These are phyloP conservation scores for Silurus lanzhouensis DNA, from an alignment of 2,797 vertebrate genomes.

Conservation along the genomic window DNA sequence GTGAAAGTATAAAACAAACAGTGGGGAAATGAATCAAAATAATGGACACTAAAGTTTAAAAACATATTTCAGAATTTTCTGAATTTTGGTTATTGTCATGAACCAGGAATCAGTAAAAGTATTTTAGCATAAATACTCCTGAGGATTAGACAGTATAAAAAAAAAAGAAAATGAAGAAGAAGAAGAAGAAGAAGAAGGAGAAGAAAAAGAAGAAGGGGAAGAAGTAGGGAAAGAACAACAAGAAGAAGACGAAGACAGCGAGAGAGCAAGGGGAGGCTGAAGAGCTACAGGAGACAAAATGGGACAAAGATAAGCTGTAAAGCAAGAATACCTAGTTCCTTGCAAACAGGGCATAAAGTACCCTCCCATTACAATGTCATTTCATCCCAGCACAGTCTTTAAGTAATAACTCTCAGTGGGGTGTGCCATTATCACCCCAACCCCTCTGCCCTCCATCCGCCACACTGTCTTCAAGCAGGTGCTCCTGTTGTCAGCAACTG, in stretches of 20 bases:
- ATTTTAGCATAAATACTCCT: not conserved
- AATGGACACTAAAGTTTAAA: not conserved
- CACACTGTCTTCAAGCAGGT: slow-evolving; percentile 42
- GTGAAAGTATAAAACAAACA: not conserved
- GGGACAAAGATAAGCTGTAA: slow-evolving; percentile 40
- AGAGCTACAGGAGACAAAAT: slow-evolving; percentile 30
- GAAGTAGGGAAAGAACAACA: slow-evolving; percentile 33
- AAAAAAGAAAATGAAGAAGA: slow-evolving; percentile 49
- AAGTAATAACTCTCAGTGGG: slow-evolving; percentile 61
- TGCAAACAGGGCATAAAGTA: slow-evolving; percentile 53
- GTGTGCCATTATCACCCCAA: slow-evolving; percentile 56
- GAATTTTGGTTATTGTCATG: slow-evolving; percentile 15
- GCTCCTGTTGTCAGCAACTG: slow-evolving; percentile 54
- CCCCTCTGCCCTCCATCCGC: slow-evolving; percentile 48
- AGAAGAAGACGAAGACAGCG: slow-evolving; percentile 31
- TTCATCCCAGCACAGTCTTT: slow-evolving; percentile 60
- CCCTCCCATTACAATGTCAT: slow-evolving; percentile 58
- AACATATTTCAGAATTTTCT: not conserved
- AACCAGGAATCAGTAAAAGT: not conserved
- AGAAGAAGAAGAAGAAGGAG: not conserved
- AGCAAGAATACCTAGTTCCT: slow-evolving; percentile 38
- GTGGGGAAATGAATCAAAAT: not conserved
- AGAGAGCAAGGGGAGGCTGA: slow-evolving; percentile 31
- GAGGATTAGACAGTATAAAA: not conserved
- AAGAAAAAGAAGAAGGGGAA: slow-evolving; percentile 45